A percentile compares a stretch with the other conserved stretches of the same genome.
Evolutionary conservation across 2,113 vertebrate species (phyloP).

Genomic region (Chaetura pelagica): DNA sequence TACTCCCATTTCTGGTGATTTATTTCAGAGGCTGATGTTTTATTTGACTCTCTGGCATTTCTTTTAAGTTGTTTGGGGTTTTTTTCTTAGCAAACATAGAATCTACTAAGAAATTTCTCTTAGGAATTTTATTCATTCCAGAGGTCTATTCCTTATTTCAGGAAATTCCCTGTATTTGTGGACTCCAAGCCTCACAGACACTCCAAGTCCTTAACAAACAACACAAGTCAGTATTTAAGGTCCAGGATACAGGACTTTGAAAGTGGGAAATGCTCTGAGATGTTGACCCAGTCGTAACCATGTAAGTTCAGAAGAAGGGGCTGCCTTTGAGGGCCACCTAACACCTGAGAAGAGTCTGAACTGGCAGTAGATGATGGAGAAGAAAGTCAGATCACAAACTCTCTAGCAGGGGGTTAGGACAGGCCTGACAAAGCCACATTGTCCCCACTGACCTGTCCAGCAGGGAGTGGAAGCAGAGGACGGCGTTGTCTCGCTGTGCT

Average conservation of each 20-base stretch:
- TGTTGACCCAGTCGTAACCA: background rate
- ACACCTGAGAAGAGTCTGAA: background rate
- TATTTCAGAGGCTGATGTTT: conserved; percentile 40
- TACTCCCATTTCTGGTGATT: background rate
- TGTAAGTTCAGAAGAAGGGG: background rate
- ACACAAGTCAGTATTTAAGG: background rate
- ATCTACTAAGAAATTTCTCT: background rate
- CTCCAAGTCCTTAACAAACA: background rate
- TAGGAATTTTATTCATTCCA: conserved; percentile 27
- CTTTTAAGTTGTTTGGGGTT: background rate
- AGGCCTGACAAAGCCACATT: background rate
- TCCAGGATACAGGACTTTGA: background rate
- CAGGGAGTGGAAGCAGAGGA: conserved; percentile 60
- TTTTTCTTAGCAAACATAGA: background rate
- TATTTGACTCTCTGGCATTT: background rate
- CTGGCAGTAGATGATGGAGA: background rate
- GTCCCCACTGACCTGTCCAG: conserved; percentile 69
- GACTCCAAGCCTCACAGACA: background rate
- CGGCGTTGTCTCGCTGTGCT: conserved; percentile 50
- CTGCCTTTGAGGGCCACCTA: background rate
- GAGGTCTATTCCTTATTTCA: conserved; percentile 14
- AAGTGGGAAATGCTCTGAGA: background rate
- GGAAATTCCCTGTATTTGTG: background rate
- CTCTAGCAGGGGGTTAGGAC: background rate
- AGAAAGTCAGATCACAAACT: background rate